Conservation (phyloP, 2,797 vertebrate genomes). For the Chromis chromis region DNA sequence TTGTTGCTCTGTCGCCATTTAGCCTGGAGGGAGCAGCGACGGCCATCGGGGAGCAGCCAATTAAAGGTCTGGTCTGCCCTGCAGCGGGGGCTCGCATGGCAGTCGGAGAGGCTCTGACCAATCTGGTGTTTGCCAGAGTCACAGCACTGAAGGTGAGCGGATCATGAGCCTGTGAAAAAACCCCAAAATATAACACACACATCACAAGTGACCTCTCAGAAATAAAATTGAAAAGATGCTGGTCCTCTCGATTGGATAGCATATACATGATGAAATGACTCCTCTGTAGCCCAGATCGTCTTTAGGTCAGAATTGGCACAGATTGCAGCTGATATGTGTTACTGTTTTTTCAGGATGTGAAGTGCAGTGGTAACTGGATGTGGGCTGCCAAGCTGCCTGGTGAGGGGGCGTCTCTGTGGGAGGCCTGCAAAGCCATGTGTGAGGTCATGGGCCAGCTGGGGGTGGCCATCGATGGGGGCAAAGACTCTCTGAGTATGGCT, state of each 20-base stretch:
- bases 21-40: constrained; percentile 89
- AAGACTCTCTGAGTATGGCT: constrained; percentile 97
- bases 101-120: constrained; percentile 93
- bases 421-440: constrained; percentile 91
- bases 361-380: constrained; percentile 98
- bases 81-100: constrained; percentile 90
- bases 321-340: not conserved
- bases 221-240: not conserved
- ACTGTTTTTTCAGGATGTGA: constrained; percentile 87
- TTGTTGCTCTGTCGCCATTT: constrained; percentile 91
- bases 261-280: too few species aligned
- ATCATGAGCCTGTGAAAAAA: not conserved
- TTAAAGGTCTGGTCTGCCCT: constrained; percentile 91
- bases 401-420: constrained; percentile 88
- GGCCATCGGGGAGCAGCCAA: constrained; percentile 92
- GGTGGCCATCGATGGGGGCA: constrained; percentile 93
- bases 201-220: not conserved
- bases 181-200: not conserved
- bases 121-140: constrained; percentile 91
- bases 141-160: constrained; percentile 87
- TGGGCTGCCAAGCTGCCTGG: constrained; percentile 93
- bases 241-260: not conserved
- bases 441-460: constrained; percentile 88
- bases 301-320: not conserved
- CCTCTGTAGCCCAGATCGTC: too few species aligned